Conservation (phyloP, 2,113 vertebrate species). For the Leiothrix lutea region DNA sequence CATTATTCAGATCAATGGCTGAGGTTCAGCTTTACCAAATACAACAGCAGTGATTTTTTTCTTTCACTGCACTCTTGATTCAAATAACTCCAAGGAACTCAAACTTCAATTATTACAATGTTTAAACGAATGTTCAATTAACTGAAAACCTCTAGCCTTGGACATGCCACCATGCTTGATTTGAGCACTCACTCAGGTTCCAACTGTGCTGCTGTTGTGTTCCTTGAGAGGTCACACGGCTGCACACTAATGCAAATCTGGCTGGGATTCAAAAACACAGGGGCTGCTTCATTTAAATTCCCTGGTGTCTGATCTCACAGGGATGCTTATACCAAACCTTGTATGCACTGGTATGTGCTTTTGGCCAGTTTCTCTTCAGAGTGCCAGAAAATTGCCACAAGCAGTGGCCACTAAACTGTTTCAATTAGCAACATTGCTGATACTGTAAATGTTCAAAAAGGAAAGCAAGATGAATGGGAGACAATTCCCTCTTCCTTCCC, state of each 20-base stretch:
- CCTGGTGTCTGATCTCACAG: background rate
- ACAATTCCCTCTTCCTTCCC: background rate
- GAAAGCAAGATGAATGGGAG: background rate
- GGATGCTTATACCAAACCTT: background rate
- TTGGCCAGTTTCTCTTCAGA: background rate
- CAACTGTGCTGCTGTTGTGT: background rate
- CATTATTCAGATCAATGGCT: background rate
- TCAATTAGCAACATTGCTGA: background rate
- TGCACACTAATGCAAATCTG: background rate
- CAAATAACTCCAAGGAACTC: background rate
- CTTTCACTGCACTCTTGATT: background rate
- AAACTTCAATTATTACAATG: background rate
- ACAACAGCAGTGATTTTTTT: background rate
- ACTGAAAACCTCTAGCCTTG: background rate
- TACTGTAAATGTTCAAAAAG: background rate
- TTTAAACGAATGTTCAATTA: background rate
- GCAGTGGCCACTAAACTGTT: background rate
- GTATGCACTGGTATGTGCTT: background rate
- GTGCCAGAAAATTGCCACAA: background rate
- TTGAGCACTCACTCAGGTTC: background rate
- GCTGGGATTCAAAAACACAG: background rate
- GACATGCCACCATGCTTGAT: background rate
- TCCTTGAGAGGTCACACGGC: background rate
- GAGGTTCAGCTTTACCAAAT: background rate
- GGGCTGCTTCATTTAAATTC: background rate